phyloP scores from a whole-genome alignment of 2,888 invertebrate genomes.

The Crossocerus cetratus region DNA sequence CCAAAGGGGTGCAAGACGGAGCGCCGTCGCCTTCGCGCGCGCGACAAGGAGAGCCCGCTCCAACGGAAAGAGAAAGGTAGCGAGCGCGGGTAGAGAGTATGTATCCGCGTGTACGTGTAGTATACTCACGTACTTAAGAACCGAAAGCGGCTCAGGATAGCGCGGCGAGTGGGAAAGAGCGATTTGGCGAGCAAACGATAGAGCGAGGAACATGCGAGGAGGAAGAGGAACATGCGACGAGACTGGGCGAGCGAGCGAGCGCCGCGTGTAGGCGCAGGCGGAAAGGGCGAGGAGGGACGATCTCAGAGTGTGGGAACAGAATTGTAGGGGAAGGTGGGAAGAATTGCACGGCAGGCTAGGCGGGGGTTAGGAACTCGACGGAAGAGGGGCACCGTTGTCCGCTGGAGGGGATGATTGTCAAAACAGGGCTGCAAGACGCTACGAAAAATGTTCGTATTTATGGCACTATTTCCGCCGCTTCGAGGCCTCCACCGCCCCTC shows the following conservation, averaged over 20 bases:
- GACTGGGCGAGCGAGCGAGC: neutral
- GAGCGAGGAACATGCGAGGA: neutral
- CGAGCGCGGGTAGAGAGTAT: neutral
- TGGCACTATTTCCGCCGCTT: slow-evolving; percentile 71
- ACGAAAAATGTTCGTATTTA: slow-evolving; percentile 74
- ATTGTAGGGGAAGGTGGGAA: slow-evolving; percentile 20
- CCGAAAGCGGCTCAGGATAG: slow-evolving; percentile 25
- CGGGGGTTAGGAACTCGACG: slow-evolving; percentile 10
- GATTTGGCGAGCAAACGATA: neutral
- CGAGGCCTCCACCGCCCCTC: slow-evolving; percentile 43
- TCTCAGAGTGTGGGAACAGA: slow-evolving; percentile 6
- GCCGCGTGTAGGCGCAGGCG: slow-evolving; percentile 21
- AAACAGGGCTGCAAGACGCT: slow-evolving; percentile 72
- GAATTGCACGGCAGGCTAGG: slow-evolving; percentile 42
- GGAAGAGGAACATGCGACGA: slow-evolving; percentile 7
- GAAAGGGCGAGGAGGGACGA: slow-evolving; percentile 31
- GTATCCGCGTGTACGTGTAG: slow-evolving; percentile 27
- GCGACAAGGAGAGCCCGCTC: slow-evolving; percentile 25
- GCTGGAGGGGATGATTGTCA: slow-evolving; percentile 67
- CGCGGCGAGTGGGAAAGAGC: slow-evolving; percentile 15
- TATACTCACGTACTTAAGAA: slow-evolving; percentile 53
- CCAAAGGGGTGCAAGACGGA: slow-evolving; percentile 46
- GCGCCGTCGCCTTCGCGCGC: slow-evolving; percentile 34
- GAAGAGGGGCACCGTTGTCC: neutral
- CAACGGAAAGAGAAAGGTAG: too few species aligned